Percentiles rank a stretch among this genome's conserved stretches.
These are phyloP conservation scores for Cryptosula pallasiana DNA, from an alignment of 2,888 invertebrate species.

Conservation along the genomic window DNA sequence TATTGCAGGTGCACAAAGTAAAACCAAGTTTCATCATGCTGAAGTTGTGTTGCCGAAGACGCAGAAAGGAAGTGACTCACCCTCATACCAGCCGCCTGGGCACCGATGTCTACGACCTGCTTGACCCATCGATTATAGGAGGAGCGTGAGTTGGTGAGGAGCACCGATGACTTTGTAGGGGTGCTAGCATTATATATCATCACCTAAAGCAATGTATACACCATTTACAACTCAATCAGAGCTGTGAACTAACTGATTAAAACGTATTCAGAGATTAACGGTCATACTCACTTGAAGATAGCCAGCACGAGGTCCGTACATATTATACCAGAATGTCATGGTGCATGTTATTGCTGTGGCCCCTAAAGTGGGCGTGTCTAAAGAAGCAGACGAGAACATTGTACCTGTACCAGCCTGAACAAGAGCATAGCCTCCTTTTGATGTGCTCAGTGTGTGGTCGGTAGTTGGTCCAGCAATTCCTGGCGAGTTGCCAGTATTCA, in stretches of 20 bases:
- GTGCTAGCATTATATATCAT: conserved; percentile 32
- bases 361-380: conserved; percentile 38
- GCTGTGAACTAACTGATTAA: too few species aligned
- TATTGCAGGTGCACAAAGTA: too few species aligned
- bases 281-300: neutral
- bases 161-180: conserved; percentile 27
- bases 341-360: conserved; percentile 32
- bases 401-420: conserved; percentile 35
- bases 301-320: conserved; percentile 34
- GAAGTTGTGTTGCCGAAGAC: too few species aligned
- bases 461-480: conserved; percentile 11
- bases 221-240: too few species aligned
- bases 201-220: conserved; percentile 31
- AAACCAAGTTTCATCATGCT: too few species aligned
- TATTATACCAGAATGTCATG: conserved; percentile 45
- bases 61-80: conserved; percentile 29
- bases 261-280: too few species aligned
- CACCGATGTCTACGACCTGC: conserved; percentile 37
- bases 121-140: conserved; percentile 31
- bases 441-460: conserved; percentile 19
- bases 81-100: conserved; percentile 37
- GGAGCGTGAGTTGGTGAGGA: neutral
- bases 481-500: neutral
- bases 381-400: conserved; percentile 33
- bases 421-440: conserved; percentile 38